Evolutionary conservation across 2,797 vertebrate genomes (phyloP).

Genomic region (Fratercula arctica): DNA sequence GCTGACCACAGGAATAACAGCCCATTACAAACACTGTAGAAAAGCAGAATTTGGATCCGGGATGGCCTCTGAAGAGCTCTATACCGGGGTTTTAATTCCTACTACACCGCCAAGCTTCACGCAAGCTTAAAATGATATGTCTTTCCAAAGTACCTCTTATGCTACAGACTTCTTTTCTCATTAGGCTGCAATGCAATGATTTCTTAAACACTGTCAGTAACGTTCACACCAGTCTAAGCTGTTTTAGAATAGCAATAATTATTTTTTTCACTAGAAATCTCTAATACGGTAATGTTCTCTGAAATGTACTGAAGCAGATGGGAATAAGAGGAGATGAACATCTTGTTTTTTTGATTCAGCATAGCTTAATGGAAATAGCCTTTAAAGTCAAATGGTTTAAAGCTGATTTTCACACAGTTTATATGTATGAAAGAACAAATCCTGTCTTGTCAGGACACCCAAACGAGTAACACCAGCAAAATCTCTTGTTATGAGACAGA

Average conservation of each 20-base stretch:
- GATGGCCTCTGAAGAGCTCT: neutral
- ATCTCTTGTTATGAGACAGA: neutral
- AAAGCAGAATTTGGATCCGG: neutral
- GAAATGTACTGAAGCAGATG: neutral
- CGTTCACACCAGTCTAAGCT: neutral
- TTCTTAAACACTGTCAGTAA: neutral
- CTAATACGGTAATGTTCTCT: neutral
- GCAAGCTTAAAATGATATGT: neutral
- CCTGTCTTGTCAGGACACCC: neutral
- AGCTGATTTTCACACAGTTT: neutral
- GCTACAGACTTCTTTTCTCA: neutral
- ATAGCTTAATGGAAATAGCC: neutral
- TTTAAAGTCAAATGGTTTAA: neutral
- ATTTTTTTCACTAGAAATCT: neutral
- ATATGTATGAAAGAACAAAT: neutral
- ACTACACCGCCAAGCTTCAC: neutral
- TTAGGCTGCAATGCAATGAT: neutral
- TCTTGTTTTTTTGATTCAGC: neutral
- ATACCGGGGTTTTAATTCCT: neutral
- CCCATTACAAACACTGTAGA: accelerated
- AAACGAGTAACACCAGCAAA: neutral
- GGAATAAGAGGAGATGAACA: neutral
- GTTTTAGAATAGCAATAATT: neutral
- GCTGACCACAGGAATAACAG: neutral
- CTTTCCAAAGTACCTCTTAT: neutral